phyloP scores from a whole-genome alignment of 2,888 invertebrate species.

The Deilephila elpenor region DNA sequence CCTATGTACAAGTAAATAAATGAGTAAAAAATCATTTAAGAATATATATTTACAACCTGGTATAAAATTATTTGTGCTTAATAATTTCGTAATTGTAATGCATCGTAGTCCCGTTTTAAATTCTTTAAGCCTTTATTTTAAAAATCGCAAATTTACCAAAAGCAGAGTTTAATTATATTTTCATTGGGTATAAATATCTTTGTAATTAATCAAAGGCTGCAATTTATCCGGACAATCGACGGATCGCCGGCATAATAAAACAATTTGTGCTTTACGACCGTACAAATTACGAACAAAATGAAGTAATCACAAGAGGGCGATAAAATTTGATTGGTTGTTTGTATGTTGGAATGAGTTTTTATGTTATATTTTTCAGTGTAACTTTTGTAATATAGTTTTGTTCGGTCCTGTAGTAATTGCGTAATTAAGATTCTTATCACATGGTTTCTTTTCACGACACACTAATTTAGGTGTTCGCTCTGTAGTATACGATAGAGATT shows the following conservation, averaged over 20 bases:
- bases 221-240: slow-evolving; percentile 18
- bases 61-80: no score
- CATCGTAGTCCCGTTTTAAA: background rate
- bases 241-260: slow-evolving; percentile 29
- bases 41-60: no score
- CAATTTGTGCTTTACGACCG: slow-evolving; percentile 27
- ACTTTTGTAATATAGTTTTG: background rate
- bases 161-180: background rate
- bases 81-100: no score
- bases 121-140: background rate
- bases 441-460: no score
- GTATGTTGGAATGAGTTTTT: background rate
- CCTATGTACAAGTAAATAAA: no score
- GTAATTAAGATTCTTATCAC: background rate
- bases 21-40: no score
- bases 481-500: no score
- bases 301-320: slow-evolving; percentile 5
- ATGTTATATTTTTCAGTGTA: background rate
- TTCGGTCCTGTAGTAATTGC: background rate
- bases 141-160: background rate
- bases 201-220: slow-evolving; percentile 18
- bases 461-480: no score
- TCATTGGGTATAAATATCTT: background rate
- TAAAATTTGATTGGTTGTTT: slow-evolving; percentile 31
- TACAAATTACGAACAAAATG: slow-evolving; percentile 25